Base-by-base conservation (phyloP, 92 coral and sea anemone genomes). In the Umimayanthus kanabou region DNA sequence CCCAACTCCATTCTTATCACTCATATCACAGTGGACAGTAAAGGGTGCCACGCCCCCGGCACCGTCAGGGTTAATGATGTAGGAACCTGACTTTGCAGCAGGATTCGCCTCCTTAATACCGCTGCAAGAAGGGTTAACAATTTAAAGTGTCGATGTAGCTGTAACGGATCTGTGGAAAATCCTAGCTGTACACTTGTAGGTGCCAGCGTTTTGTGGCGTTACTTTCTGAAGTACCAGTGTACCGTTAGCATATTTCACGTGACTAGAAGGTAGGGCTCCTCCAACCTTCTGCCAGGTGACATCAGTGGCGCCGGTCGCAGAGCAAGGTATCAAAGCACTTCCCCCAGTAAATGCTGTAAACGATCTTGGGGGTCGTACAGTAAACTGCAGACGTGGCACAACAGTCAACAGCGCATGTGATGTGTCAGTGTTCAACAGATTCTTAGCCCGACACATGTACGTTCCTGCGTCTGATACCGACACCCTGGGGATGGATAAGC, bases 21-120 rank as follows among this genome's bases (percentile, higher is more conserved):
- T 71, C 93, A 91, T 91, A 26, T 91, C 93, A 77, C 93, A 91
- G 67, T 73, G 83, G 29, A 84, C 93, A n/a, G 65, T 28, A 65
- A 91, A 88, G 0, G 89, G 26, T 20, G 86, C 3, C 65, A 20
- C 73, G 39, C 84, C 88, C 43, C 88, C 79, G 55, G n/a, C 20
- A 0, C 88, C 91, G 42, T 89, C 91, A 65, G 91, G 91, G 61
- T 89, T 84, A 30, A 89, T 65, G 29, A 82, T 2, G 28, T 89
- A 89, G 25, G 67, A 23, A 43, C 88, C 85, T 9, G 91, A 83
- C 29, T 71, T 1, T 16, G 66, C 73, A 3, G 30, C 29, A 23
- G 76, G 11, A 70, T 33, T n/a, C 14, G 76, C 45, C n/a, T 78
- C 6, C 28, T 75, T 89, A 5, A 83, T 2, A 20, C 29, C 22